Conservation (phyloP, 92 coral and sea anemone species). For the Pocillopora meandrina region DNA sequence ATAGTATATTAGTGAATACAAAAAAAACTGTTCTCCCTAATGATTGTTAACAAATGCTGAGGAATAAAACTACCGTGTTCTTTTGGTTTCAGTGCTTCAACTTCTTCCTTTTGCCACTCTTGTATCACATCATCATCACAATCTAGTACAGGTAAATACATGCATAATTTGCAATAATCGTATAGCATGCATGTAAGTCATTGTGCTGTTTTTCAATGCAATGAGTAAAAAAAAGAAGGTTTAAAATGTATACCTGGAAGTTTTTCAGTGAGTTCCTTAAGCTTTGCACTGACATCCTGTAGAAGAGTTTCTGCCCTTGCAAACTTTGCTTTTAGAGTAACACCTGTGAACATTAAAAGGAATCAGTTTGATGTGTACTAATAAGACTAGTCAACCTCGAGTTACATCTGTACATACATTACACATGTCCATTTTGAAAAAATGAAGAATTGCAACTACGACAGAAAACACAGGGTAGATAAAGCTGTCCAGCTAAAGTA, state of each 20-base stretch:
- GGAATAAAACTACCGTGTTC: conserved; percentile 23
- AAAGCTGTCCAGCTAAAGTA: no score
- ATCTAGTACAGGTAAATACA: conserved; percentile 16
- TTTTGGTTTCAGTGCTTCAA: conserved; percentile 44
- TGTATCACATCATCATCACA: conserved; percentile 32
- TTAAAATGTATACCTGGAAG: conserved; percentile 30
- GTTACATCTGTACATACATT: background rate
- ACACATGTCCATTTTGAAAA: background rate
- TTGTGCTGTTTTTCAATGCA: conserved; percentile 5
- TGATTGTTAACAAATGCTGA: conserved; percentile 1
- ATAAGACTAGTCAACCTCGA: conserved; percentile 13
- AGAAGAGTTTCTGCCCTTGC: conserved; percentile 43
- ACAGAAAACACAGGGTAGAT: background rate
- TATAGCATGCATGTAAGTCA: background rate
- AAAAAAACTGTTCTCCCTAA: background rate
- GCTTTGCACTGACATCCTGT: conserved; percentile 30
- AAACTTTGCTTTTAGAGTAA: conserved; percentile 43
- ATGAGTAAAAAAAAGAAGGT: background rate
- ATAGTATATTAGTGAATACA: conserved; percentile 19
- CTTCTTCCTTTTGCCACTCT: conserved; percentile 45
- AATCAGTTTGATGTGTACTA: background rate
- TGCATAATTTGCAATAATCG: conserved; percentile 10
- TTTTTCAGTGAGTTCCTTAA: conserved; percentile 24
- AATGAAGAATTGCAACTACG: background rate
- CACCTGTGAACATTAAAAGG: conserved; percentile 15